A percentile compares a stretch with the other conserved stretches of the same genome.
These are phyloP conservation scores for Volucella inanis DNA, from an alignment of 2,888 invertebrate species.

Conservation along the genomic window DNA sequence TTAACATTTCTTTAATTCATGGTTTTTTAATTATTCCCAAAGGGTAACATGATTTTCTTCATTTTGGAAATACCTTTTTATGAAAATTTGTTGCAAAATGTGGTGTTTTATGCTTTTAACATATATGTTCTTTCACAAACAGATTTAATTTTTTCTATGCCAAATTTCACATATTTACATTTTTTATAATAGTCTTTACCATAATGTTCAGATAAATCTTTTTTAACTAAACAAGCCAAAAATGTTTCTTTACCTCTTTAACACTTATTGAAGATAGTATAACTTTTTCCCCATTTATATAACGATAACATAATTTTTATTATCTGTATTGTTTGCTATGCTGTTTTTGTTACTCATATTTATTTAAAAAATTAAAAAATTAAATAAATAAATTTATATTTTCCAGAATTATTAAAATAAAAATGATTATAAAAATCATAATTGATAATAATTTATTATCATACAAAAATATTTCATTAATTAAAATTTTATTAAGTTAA, in stretches of 20 bases:
- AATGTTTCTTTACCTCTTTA: constrained; percentile 9
- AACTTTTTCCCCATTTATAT: constrained; percentile 19
- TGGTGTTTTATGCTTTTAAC: constrained; percentile 10
- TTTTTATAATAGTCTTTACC: background rate
- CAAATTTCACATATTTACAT: constrained; percentile 8
- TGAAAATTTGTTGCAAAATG: constrained; percentile 40
- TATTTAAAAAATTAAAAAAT: constrained; percentile 20
- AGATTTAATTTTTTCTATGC: constrained; percentile 11
- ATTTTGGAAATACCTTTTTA: constrained; percentile 10
- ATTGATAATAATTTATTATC: constrained; percentile 27
- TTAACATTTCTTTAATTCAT: background rate
- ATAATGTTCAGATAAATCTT: constrained; percentile 5
- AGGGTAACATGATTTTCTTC: background rate
- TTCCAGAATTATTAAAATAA: constrained; percentile 21
- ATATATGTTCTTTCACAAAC: constrained; percentile 4
- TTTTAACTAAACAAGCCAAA: constrained; percentile 6
- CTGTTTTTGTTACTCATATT: constrained; percentile 9
- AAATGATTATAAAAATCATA: constrained; percentile 35
- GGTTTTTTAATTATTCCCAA: no score
- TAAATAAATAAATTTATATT: constrained; percentile 8
- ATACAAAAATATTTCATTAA: constrained; percentile 16
- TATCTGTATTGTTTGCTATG: constrained; percentile 23
- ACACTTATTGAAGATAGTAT: constrained; percentile 14
- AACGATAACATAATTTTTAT: constrained; percentile 21
- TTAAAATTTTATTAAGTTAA: constrained; percentile 13